Conservation (phyloP, 2,797 vertebrate genomes). For the Menidia menidia region DNA sequence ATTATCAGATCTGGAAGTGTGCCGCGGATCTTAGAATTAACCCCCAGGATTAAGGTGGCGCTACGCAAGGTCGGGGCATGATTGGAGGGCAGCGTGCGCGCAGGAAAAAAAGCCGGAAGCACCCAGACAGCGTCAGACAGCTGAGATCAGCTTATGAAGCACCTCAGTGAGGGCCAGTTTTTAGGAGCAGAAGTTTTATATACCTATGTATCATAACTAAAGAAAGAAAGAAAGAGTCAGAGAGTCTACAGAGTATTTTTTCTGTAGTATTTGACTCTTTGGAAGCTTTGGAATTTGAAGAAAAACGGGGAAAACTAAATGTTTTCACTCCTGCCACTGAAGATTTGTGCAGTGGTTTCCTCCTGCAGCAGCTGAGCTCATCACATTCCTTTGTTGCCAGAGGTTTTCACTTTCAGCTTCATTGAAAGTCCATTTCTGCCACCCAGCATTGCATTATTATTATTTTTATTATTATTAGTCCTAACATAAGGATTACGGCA, state of each 20-base stretch:
- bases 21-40: conserved; percentile 45
- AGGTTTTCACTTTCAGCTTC: conserved; percentile 62
- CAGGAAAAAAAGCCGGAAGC: conserved; percentile 28
- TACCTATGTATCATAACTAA: background rate
- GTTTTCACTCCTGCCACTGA: background rate
- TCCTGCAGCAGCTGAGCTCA: conserved; percentile 45
- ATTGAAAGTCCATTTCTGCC: conserved; percentile 87
- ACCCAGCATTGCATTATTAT: conserved; percentile 61
- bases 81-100: conserved; percentile 34
- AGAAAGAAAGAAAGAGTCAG: too few species aligned
- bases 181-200: background rate
- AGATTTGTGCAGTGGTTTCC: conserved; percentile 12
- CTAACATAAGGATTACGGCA: conserved; percentile 61
- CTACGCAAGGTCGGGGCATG: conserved; percentile 57
- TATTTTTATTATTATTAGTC: conserved; percentile 46
- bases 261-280: background rate
- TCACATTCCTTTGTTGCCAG: conserved; percentile 44
- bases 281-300: conserved; percentile 10
- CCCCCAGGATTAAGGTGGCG: conserved; percentile 47
- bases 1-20: conserved; percentile 31
- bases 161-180: conserved; percentile 6
- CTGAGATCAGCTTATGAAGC: conserved; percentile 15
- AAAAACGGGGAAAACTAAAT: background rate
- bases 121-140: conserved; percentile 12
- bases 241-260: background rate